Percentiles rank a stretch among this genome's conserved stretches.
phyloP scores from a whole-genome alignment of 2,113 vertebrate genomes.

The Psittacula cyanocephala region DNA sequence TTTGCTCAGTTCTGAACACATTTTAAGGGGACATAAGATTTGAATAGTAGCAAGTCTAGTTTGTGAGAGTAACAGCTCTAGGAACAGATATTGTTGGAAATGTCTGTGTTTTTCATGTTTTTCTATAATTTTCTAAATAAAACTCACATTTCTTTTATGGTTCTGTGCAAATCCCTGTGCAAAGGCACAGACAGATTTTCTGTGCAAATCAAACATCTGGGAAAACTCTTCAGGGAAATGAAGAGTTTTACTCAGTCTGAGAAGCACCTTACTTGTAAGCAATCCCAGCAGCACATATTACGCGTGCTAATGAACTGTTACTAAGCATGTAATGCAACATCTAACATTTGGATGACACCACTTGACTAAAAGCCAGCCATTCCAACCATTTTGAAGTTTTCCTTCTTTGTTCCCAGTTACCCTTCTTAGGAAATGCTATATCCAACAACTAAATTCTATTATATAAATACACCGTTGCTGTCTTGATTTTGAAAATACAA shows the following conservation, averaged over 20 bases:
- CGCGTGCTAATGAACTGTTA: neutral
- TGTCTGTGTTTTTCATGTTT: neutral
- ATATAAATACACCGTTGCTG: neutral
- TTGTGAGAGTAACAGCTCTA: neutral
- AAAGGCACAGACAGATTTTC: no score
- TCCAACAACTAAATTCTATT: neutral
- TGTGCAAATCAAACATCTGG: no score
- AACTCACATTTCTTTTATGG: neutral
- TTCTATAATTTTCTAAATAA: neutral
- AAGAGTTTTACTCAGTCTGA: neutral
- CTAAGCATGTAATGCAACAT: neutral
- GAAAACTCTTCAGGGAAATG: neutral
- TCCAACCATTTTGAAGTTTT: neutral
- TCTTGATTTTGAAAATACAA: neutral
- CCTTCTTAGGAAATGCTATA: neutral
- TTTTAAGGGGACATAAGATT: neutral
- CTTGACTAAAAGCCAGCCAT: neutral
- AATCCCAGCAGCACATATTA: neutral
- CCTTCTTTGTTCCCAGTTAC: neutral
- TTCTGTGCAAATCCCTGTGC: neutral
- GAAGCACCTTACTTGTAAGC: neutral
- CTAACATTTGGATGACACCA: neutral
- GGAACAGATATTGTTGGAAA: neutral
- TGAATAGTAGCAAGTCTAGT: neutral
- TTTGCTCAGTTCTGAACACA: neutral